phyloP scores from a whole-genome alignment of 1,140 invertebrate genomes.

The Limonius californicus region DNA sequence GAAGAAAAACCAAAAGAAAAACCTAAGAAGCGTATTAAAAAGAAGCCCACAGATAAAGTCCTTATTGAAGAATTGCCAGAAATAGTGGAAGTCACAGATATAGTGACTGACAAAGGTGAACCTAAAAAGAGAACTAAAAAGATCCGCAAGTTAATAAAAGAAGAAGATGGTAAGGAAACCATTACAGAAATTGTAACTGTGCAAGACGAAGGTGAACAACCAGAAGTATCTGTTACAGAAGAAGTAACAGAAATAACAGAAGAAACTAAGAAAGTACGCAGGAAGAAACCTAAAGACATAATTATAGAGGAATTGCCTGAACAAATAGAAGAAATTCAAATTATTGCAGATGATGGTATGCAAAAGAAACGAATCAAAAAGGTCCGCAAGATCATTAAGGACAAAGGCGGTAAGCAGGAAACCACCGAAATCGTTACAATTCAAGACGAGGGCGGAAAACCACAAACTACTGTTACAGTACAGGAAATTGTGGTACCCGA shows the following conservation, averaged over 20 bases:
- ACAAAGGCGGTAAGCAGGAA: conserved; percentile 27
- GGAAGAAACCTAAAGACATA: conserved; percentile 26
- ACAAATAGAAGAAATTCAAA: conserved; percentile 32
- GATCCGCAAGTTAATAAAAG: conserved; percentile 30
- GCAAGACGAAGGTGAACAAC: conserved; percentile 33
- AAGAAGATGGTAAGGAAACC: conserved; percentile 34
- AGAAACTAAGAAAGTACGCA: conserved; percentile 45
- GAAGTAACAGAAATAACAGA: conserved; percentile 48
- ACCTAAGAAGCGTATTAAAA: conserved; percentile 42
- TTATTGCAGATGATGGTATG: conserved; percentile 39
- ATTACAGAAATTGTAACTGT: conserved; percentile 42
- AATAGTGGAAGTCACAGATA: conserved; percentile 45
- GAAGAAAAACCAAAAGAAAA: conserved; percentile 30
- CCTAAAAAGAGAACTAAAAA: conserved; percentile 33
- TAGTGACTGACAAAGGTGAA: conserved; percentile 41
- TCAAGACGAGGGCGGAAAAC: conserved; percentile 43
- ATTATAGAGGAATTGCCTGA: conserved; percentile 41
- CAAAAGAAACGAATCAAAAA: conserved; percentile 46
- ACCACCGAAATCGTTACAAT: conserved; percentile 36
- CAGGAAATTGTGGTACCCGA: conserved; percentile 44
- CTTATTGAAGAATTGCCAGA: conserved; percentile 35
- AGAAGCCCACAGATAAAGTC: conserved; percentile 13
- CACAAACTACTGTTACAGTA: conserved; percentile 42
- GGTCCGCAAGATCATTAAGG: conserved; percentile 39
- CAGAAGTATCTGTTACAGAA: conserved; percentile 36